Evolutionary conservation across 2,888 invertebrate genomes (phyloP), one percentile per base, ranked within the genome.

Genomic region (Chloroclysta siterata): DNA sequence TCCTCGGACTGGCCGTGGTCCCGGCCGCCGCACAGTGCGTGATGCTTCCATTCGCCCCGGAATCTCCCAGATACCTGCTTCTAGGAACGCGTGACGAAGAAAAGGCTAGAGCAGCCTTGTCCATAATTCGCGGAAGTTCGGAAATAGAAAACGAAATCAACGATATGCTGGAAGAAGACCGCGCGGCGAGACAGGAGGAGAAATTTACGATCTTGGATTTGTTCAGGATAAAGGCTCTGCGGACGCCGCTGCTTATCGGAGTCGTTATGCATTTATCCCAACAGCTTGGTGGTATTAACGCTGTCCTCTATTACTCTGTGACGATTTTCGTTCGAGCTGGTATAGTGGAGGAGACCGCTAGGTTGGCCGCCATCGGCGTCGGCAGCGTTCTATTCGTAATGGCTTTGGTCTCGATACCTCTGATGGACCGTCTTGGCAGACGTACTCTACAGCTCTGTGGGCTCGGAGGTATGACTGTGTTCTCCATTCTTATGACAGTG

Each of bases 351-450:
- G 89, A 94, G 59, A 87, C 91, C 41, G 95, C 96, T 41, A 93
- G 95, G 67, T 93, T 95, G 76, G 95, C 96, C 14, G 95, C 96
- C 5, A 95, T 96, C 61, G 96, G 96, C 29, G 95, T 95, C 0
- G 96, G 96, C 42, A 94, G 94, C 55, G 95, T 96, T 63, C 94
- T 96, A 90, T 95, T 96, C 42, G 83, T 94, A 53, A 96, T 96
- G 96, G 96, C 96, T 5, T 82, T 96, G n/a, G 94, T 96, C 6
- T 95, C 96, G 7, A 95, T 96, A 66, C 95, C 95, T n/a, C 81
- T 96, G 71, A 96, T 96, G 95, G 96, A 96, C 80, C 90, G 95
- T 15, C 90, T 95, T 47, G 96, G 96, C 11, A 88, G 96, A 65
- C 93, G 96, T 55, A 95, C 95, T 0, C 87, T 96, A 53, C 96